Conservation (phyloP, 2,888 invertebrate genomes). For the Napeogenes inachia region DNA sequence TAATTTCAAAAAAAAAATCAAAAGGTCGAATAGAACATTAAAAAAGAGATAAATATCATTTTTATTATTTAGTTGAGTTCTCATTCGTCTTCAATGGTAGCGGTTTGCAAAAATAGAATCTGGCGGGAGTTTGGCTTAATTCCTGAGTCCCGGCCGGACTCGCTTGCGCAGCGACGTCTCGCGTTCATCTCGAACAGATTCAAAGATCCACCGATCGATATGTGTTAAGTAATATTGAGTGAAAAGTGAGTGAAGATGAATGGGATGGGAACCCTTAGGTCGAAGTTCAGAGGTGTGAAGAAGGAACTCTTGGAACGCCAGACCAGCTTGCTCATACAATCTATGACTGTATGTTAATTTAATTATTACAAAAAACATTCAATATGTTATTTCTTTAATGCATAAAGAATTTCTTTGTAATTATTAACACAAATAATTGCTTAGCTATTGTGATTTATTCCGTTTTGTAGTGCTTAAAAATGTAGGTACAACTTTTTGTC, state of each 20-base stretch:
- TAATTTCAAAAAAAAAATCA: neutral
- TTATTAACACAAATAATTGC: neutral
- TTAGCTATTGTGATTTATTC: slow-evolving; percentile 7
- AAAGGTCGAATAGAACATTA: slow-evolving; percentile 17
- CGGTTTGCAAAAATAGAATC: slow-evolving; percentile 76
- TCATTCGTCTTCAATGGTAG: slow-evolving; percentile 66
- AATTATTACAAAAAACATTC: slow-evolving; percentile 3
- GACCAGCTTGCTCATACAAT: slow-evolving; percentile 84
- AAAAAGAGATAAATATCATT: slow-evolving; percentile 49
- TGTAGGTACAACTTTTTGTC: neutral
- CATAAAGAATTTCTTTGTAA: neutral
- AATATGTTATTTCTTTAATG: neutral
- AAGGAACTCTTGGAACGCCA: slow-evolving; percentile 85
- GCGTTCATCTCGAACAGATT: slow-evolving; percentile 29
- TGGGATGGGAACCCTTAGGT: slow-evolving; percentile 77
- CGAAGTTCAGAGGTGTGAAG: slow-evolving; percentile 86
- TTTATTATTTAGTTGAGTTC: slow-evolving; percentile 63
- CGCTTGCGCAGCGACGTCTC: slow-evolving; percentile 65
- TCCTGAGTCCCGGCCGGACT: slow-evolving; percentile 61
- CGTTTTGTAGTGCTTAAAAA: neutral
- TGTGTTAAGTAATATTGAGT: slow-evolving; percentile 33
- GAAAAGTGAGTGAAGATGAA: slow-evolving; percentile 59
- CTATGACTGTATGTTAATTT: slow-evolving; percentile 86
- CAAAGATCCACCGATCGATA: slow-evolving; percentile 14
- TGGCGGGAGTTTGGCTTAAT: slow-evolving; percentile 67